These are phyloP conservation scores for Macaca fascicularis DNA, from an alignment of 2,113 vertebrate species.

Conservation along the genomic window T2T-MFA8v1.1 NC_088378.1:54764501-54765000, in stretches of 20 bases:
- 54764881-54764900: neutral
- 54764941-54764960: neutral
- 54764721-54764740: neutral
- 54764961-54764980: neutral
- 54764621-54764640: neutral
- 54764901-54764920: neutral
- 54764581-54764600: conserved; percentile 42
- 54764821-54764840: neutral
- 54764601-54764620: neutral
- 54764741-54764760: rapidly evolving
- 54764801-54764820: neutral
- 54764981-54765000: too few species aligned
- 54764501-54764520: neutral
- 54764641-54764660: neutral
- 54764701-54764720: neutral
- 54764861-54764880: neutral
- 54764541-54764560: conserved; percentile 12
- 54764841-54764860: rapidly evolving
- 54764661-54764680: neutral
- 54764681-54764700: neutral
- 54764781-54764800: neutral
- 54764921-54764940: neutral
- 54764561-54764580: conserved; percentile 52
- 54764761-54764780: neutral
- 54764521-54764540: conserved; percentile 63